Conservation (phyloP, 37 sponge, comb jelly and placozoan genomes). For the Beroe ovata region DNA sequence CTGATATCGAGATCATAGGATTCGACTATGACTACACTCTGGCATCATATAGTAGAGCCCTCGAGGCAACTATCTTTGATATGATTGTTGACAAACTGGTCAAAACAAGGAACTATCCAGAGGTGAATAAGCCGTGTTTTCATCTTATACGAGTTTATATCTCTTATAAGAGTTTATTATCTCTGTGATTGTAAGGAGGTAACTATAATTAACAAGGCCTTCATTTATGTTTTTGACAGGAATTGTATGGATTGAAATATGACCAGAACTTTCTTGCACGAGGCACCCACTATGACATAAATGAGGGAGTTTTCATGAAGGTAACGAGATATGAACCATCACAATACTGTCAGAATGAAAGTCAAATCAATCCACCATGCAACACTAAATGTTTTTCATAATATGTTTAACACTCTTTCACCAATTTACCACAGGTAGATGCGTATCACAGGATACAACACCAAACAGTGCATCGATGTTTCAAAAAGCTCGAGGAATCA, state of each 20-base stretch:
- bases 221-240: no score
- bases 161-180: no score
- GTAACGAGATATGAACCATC: not conserved
- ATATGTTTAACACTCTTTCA: no score
- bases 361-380: no score
- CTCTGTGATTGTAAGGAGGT: no score
- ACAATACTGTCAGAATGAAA: no score
- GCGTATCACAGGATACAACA: constrained; percentile 27
- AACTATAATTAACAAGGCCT: no score
- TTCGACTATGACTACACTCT: constrained; percentile 99
- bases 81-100: constrained; percentile 77
- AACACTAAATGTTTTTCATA: no score
- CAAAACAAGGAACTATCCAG: constrained; percentile 15
- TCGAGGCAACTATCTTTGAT: constrained; percentile 81
- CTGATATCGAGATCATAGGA: constrained; percentile 87
- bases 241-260: constrained; percentile 71
- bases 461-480: constrained; percentile 4
- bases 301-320: constrained; percentile 36
- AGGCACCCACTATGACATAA: constrained; percentile 88
- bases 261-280: constrained; percentile 86
- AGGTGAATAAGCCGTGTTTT: not conserved
- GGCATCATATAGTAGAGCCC: constrained; percentile 78
- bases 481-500: not conserved
- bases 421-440: constrained; percentile 52
- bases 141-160: no score